Conservation (phyloP, 2,888 invertebrate species). For the Eulithis prunata region DNA sequence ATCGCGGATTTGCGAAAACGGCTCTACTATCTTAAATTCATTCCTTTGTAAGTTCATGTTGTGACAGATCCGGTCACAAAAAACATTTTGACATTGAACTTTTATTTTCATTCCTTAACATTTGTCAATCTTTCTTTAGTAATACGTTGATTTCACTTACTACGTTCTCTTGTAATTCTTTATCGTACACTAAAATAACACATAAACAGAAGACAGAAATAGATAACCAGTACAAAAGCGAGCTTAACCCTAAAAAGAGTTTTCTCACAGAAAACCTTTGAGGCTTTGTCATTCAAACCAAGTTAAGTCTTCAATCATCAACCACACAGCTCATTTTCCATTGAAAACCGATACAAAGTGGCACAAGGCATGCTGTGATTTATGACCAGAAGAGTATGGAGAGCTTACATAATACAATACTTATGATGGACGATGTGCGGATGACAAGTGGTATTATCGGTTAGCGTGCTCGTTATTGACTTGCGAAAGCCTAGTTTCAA, state of each 20-base stretch:
- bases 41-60: constrained; percentile 64
- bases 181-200: no score
- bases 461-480: constrained; percentile 57
- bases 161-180: no score
- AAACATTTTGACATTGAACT: constrained; percentile 21
- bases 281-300: background rate
- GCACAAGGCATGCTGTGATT: constrained; percentile 61
- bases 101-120: background rate
- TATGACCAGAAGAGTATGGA: constrained; percentile 50
- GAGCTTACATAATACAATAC: constrained; percentile 59
- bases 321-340: constrained; percentile 10
- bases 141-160: no score
- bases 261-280: no score
- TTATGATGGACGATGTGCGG: constrained; percentile 62
- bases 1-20: constrained; percentile 64
- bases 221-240: no score
- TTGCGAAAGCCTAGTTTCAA: constrained; percentile 31
- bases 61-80: constrained; percentile 61
- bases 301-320: background rate
- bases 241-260: no score
- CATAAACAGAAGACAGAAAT: no score
- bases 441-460: constrained; percentile 62
- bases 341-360: constrained; percentile 8
- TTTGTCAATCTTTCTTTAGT: no score
- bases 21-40: constrained; percentile 57